A percentile compares a stretch with the other conserved stretches of the same genome.
Conservation (phyloP, 2,888 invertebrate genomes). For the Drosophila yooni region DNA sequence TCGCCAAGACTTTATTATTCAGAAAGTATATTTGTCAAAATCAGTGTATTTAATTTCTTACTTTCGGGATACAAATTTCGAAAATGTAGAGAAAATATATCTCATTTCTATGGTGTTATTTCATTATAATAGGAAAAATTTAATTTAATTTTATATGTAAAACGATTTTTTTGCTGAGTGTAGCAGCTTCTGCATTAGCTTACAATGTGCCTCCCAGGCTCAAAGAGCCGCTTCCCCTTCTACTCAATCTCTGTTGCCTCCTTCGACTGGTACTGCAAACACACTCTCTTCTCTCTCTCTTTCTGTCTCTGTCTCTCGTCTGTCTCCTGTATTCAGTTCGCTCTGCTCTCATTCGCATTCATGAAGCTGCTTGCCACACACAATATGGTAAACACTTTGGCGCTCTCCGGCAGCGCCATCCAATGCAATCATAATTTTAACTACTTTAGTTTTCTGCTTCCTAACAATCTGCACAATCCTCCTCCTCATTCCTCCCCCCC, state of each 20-base stretch:
- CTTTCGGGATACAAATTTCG: not conserved
- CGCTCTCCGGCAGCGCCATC: conserved; percentile 23
- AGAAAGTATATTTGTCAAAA: not conserved
- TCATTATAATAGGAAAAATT: no score
- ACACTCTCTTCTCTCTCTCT: not conserved
- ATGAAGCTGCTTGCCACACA: conserved; percentile 46
- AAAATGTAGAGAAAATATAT: not conserved
- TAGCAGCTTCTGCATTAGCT: not conserved
- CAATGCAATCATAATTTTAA: conserved; percentile 80
- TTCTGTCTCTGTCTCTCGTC: not conserved
- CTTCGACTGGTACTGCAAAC: not conserved
- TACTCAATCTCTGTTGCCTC: not conserved
- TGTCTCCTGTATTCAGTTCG: not conserved
- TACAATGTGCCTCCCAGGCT: not conserved
- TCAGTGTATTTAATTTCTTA: no score
- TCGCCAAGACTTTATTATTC: not conserved
- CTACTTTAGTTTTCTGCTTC: conserved; percentile 74
- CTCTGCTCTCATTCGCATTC: conserved; percentile 67
- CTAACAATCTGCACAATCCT: not conserved
- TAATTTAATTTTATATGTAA: no score
- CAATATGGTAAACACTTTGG: conserved; percentile 74
- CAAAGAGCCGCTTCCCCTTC: not conserved
- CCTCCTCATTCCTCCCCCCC: not conserved
- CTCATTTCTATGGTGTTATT: not conserved
- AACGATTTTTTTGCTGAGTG: not conserved